Evolutionary conservation across 1,140 invertebrate species (phyloP), one percentile per base, ranked within the genome.

Genomic region (Neodiprion virginianus): DNA sequence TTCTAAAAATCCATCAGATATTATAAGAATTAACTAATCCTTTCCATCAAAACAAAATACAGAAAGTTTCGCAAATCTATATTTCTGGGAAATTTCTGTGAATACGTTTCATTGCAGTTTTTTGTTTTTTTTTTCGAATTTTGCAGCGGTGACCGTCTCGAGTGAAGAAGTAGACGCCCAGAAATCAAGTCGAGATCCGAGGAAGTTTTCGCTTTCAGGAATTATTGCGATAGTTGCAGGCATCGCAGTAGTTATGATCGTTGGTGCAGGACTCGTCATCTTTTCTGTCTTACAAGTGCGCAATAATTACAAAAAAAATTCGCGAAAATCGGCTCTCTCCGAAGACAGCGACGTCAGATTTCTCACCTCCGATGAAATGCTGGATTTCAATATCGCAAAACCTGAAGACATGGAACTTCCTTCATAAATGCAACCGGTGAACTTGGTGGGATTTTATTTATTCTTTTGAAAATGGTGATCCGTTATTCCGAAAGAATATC

Each of bases 291-390:
- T 87, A 12, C 81, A 81, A 48, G 80, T 78, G 28, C 81, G 84
- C 73, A 83, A 82, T 74, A 71, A 75, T 14, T 87, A 85, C 67
- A 86, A 86, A 74, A 78, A 87, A 70, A 79, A 82, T 12, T 76
- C 79, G 3, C 85, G 81, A 68, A 78, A 82, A 7, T 87, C 86
- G 1, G 83, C 81, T 11, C 81, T 88, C 17, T 86, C 86, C 1
- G 89, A 89, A n/a, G 88, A 89, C 67, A 90, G 90, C 73, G 90
- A 91, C 73, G 90, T 91, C 0, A 81, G 90, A 72, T 91, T 89
- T 79, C 82, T 91, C 11, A 91, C 91, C 1, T 87, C 87, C 1
- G 89, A 91, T 70, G 91, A 91, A 78, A 81, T 88, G 7, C 80
- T 91, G 4, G 90, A 91, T 77, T 91, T 91, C 78, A 89, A 83